These are phyloP conservation scores for Neosalanx taihuensis DNA, from an alignment of 2,797 vertebrate genomes.

Conservation along the genomic window DNA sequence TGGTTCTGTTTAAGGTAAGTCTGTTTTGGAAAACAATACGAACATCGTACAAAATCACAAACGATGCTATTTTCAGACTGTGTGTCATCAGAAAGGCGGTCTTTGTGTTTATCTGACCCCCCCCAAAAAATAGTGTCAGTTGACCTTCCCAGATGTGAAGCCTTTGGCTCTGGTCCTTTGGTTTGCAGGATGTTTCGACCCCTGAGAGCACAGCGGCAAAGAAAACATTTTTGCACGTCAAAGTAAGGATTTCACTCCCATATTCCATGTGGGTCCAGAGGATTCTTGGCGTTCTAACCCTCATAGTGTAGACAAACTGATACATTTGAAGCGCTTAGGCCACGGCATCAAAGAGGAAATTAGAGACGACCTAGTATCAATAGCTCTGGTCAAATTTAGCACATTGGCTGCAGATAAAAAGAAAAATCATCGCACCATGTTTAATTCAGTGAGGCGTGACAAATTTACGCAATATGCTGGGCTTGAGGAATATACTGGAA, in stretches of 20 bases:
- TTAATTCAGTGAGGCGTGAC: conserved; percentile 70
- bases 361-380: conserved; percentile 61
- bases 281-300: conserved; percentile 41
- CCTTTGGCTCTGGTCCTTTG: too few relatives aligned
- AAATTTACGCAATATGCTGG: conserved; percentile 62
- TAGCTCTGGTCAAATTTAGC: conserved; percentile 69
- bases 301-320: conserved; percentile 50
- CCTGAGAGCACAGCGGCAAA: too few relatives aligned
- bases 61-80: background rate
- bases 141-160: background rate
- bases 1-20: background rate
- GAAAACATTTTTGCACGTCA: background rate
- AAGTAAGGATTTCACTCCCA: conserved; percentile 25
- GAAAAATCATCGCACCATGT: conserved; percentile 65
- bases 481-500: conserved; percentile 52
- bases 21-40: too few relatives aligned
- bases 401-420: conserved; percentile 71
- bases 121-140: background rate
- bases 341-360: conserved; percentile 62
- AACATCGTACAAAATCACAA: background rate
- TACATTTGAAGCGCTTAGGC: conserved; percentile 57
- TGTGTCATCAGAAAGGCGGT: background rate
- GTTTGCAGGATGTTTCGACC: too few relatives aligned
- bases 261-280: background rate
- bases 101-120: background rate